Evolutionary conservation across 1,140 invertebrate species (phyloP), one percentile per base, ranked within the genome.

Genomic region (Ceratosolen solmsi): DNA sequence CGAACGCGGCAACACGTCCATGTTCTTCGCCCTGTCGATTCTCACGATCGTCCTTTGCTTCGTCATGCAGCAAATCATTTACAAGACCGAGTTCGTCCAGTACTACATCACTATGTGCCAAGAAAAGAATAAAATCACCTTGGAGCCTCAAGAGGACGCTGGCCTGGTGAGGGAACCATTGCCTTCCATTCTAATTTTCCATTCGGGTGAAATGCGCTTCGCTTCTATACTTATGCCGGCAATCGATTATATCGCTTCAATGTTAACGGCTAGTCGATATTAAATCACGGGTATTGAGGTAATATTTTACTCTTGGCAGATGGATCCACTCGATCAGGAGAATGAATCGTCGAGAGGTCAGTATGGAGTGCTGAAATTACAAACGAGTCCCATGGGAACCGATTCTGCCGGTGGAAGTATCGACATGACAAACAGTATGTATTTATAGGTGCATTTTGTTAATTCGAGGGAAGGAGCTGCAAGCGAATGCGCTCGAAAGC

Each of bases 11-110:
- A 98, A 97, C 87, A 98, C 97, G 0, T 94, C 96, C 38, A 94
- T 96, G 86, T 98, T 98, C 91, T 98, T 98, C 87, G 91, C 93
- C 22, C 92, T 96, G 22, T 97, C 96, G 25, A 95, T 96, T 72
- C 87, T 94, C 1, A 94, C 96, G 22, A 94, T 98, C 15, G 90
- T 94, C 13, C 90, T 94, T 17, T 97, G 96, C 84, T 96, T 95
- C 84, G 90, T 95, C 83, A 89, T 97, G 46, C 96, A 97, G 86
- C 93, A 96, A 87, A 88, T 95, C 13, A 94, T 96, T 75, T 94
- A 95, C 84, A 93, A 94, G 76, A 96, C 95, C 49, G 95, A 96
- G 11, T 96, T 98, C 87, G 95, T 97, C 65, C 94, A 96, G 84
- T 97, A 96, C 87, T 97, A 98, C 85, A 93, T 97, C 82, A 94